Base-by-base conservation (phyloP, 2,797 vertebrate genomes). In the Kryptolebias ocellatus region DNA sequence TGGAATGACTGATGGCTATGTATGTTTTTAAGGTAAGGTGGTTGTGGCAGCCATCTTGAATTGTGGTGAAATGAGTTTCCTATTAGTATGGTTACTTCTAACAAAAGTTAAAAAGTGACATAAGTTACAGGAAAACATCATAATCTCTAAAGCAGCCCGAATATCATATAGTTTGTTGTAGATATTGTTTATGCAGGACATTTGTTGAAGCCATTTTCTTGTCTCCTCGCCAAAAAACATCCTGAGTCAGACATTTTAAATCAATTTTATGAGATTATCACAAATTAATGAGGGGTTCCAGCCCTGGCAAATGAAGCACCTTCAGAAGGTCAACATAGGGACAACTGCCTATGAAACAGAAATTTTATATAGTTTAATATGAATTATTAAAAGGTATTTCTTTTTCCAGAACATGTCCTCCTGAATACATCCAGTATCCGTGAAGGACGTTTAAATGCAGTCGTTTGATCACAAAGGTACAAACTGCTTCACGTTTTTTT, bases 201-300 rank as follows among this genome's bases (percentile, higher is more conserved):
- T 44, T 46, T 16, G 12, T 27, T 46, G 45, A 45, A 42, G 49
- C 9, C 47, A 24, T 39, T 27, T 61, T 47, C 20, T 60, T 61
- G 67, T 56, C 46, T 27, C 0, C 6, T 58, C 16, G 58, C 58
- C 68, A 76, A 70, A 65, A 76, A 57, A n/a, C 62, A 61, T 66
- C 34, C 44, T 62, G 49, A 64, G 29, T 50, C 54, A 55, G 49
- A 34, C 42, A 60, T 47, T 29, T 18, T 77, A 55, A 60, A 72
- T 55, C 49, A 9, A 17, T 67, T 71, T 57, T 50, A 67, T 54
- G 12, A 51, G 42, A 70, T 49, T 6, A 62, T 54, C 50, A 44
- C 53, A 59, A 45, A 47, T 56, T 62, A 76, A 70, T 2, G 27
- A 29, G 31, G 5, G 16, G 24, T 61, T 49, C 15, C 10, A 37